A percentile compares a stretch with the other conserved stretches of the same genome.
Conservation (phyloP, 2,113 vertebrate species). For the Crotalus tigris region DNA sequence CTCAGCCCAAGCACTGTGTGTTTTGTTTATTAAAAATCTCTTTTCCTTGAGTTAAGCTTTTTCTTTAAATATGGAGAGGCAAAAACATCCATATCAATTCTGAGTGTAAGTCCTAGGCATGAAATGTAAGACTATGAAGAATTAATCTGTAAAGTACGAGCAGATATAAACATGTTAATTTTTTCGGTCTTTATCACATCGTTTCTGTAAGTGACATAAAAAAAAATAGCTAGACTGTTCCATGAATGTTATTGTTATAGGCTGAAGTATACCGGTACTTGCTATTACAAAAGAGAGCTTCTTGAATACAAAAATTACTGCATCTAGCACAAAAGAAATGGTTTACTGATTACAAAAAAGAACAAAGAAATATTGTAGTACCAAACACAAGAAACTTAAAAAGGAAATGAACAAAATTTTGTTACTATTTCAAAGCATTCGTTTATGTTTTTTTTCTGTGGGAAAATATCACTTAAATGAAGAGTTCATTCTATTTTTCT, state of each 20-base stretch:
- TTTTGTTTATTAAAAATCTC: neutral
- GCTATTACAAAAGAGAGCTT: slow-evolving; percentile 45
- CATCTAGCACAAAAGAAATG: slow-evolving; percentile 32
- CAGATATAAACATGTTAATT: neutral
- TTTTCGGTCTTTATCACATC: slow-evolving; percentile 4
- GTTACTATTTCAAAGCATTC: slow-evolving; percentile 29
- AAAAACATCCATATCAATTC: slow-evolving; percentile 30
- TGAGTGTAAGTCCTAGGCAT: slow-evolving; percentile 15
- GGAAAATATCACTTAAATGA: slow-evolving; percentile 46
- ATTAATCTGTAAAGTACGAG: slow-evolving; percentile 2
- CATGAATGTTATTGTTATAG: slow-evolving; percentile 51
- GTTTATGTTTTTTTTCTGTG: slow-evolving; percentile 48
- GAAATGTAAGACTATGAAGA: slow-evolving; percentile 6
- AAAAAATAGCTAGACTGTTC: slow-evolving; percentile 50
- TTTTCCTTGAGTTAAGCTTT: neutral
- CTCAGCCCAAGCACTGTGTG: neutral
- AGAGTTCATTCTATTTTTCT: slow-evolving; percentile 47
- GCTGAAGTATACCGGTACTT: slow-evolving; percentile 43
- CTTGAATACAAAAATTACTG: slow-evolving; percentile 52
- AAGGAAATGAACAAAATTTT: slow-evolving; percentile 14
- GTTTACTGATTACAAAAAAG: slow-evolving; percentile 37
- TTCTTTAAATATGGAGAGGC: slow-evolving; percentile 20
- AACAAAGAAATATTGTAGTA: slow-evolving; percentile 42
- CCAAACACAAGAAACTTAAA: slow-evolving; percentile 34
- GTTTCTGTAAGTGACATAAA: slow-evolving; percentile 40